Evolutionary conservation across 2,797 vertebrate genomes (phyloP).

Genomic region (Sebastolobus altivelis): DNA sequence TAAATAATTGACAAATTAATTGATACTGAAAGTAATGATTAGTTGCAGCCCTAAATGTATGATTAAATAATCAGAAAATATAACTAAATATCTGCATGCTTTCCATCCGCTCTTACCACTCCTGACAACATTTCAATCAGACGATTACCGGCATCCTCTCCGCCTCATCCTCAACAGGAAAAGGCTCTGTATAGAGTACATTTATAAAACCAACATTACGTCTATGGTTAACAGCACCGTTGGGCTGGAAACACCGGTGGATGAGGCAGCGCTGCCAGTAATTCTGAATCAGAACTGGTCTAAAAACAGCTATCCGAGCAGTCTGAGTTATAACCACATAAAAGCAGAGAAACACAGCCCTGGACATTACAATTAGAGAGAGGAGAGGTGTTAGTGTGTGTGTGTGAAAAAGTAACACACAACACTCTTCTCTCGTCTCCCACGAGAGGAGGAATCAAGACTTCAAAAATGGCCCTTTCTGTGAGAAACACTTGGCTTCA

Average conservation of each 20-base stretch:
- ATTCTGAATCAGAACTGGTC: constrained; percentile 55
- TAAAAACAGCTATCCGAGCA: constrained; percentile 50
- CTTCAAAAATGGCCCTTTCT: constrained; percentile 62
- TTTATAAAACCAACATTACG: constrained; percentile 21
- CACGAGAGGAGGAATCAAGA: constrained; percentile 59
- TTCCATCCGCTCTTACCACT: fast-evolving
- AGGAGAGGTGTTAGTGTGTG: constrained; percentile 16
- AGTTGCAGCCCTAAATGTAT: not conserved
- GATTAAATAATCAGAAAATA: not conserved
- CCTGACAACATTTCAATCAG: not conserved
- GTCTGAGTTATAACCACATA: constrained; percentile 41
- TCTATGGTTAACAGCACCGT: constrained; percentile 38
- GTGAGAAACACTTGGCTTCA: constrained; percentile 50
- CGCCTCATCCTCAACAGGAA: not conserved
- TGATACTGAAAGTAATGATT: not conserved
- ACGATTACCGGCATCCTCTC: not conserved
- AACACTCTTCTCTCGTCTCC: constrained; percentile 41
- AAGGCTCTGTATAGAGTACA: not conserved
- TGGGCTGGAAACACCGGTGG: constrained; percentile 26
- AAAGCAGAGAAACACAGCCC: constrained; percentile 48
- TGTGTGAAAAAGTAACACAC: constrained; percentile 19
- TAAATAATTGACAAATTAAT: not conserved
- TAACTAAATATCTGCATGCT: not conserved
- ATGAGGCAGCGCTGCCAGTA: constrained; percentile 23
- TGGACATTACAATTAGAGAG: constrained; percentile 61